Conservation (phyloP, 2,888 invertebrate species). For the Panopea generosa region DNA sequence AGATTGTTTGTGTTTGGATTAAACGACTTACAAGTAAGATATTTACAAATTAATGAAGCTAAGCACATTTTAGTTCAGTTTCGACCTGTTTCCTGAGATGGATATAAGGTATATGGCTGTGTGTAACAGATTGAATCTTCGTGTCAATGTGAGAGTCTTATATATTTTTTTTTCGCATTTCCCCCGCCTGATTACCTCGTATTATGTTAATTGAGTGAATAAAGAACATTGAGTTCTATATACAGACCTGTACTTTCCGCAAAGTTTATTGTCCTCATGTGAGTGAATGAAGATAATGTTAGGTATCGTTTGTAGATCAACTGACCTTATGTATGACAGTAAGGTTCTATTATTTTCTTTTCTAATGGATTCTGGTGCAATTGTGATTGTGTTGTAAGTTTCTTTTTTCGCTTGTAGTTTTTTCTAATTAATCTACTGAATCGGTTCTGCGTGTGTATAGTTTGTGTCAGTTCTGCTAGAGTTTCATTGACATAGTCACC, state of each 20-base stretch:
- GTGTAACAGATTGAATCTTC: slow-evolving; percentile 32
- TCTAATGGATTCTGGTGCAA: no score
- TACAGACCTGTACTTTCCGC: slow-evolving; percentile 1
- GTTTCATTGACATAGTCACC: slow-evolving; percentile 54
- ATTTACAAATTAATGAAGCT: slow-evolving; percentile 68
- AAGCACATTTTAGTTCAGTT: slow-evolving; percentile 54
- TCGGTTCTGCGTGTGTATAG: slow-evolving; percentile 10
- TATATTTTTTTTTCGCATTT: no score
- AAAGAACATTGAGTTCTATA: slow-evolving; percentile 43
- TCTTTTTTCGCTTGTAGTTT: background rate
- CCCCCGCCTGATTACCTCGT: no score
- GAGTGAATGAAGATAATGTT: background rate
- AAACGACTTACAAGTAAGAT: no score
- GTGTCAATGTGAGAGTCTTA: no score
- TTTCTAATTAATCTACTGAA: background rate
- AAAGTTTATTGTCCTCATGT: slow-evolving; percentile 1
- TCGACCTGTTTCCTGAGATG: slow-evolving; percentile 61
- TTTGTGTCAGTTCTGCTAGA: background rate
- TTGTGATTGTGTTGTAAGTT: slow-evolving; percentile 7
- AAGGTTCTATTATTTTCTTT: no score
- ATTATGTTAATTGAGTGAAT: slow-evolving; percentile 39
- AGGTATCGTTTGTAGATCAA: no score
- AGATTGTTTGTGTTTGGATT: no score
- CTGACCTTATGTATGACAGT: no score
- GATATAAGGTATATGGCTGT: slow-evolving; percentile 53